Base-by-base conservation (phyloP, 2,113 vertebrate species). In the Poeciliopsis retropinna region DNA sequence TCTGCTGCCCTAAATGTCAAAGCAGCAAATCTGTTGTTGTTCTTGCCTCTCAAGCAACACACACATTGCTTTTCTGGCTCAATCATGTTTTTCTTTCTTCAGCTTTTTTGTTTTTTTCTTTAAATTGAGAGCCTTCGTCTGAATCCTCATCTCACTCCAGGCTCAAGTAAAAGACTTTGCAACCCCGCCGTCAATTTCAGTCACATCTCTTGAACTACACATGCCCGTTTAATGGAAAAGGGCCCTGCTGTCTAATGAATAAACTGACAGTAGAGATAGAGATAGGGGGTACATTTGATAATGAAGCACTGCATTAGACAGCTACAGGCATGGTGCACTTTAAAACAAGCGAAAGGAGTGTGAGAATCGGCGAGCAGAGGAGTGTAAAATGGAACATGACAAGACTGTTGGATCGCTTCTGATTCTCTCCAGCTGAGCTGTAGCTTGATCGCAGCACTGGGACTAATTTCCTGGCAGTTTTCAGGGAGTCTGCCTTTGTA, bases 381-480 rank as follows among this genome's bases (percentile, higher is more conserved):
- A 70, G 83, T 80, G 79, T 76, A 82, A 90, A 89, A 89, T 86
- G 54, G 86, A 88, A 92, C 88, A 89, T 89, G 89, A 91, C 92
- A 90, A 87, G 89, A 86, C 86, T 82, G 87, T 92, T 90, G 88
- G 91, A 90, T 91, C 85, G 83, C 72, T 80, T 73, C 79, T 93
- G 86, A 81, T 83, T 90, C 86, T 88, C 88, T 85, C 89, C 83
- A 91, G 87, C 88, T 88, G 88, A 87, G 84, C 85, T 73, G 67
- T 10, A 74, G 86, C 76, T 88, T 92, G 89, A 93, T 89, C 67
- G 83, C 75, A 89, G 87, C 88, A 47, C 85, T 90, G 90, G 88
- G 91, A 90, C 89, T 92, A 90, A 93, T 93, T 91, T 91, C 90
- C 86, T 84, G 73, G 83, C 80, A 85, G 76, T 89, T 88, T 90